A percentile compares a stretch with the other conserved stretches of the same genome.
Evolutionary conservation across 1,140 invertebrate species (phyloP).

Genomic region (Bombus waltoni): DNA sequence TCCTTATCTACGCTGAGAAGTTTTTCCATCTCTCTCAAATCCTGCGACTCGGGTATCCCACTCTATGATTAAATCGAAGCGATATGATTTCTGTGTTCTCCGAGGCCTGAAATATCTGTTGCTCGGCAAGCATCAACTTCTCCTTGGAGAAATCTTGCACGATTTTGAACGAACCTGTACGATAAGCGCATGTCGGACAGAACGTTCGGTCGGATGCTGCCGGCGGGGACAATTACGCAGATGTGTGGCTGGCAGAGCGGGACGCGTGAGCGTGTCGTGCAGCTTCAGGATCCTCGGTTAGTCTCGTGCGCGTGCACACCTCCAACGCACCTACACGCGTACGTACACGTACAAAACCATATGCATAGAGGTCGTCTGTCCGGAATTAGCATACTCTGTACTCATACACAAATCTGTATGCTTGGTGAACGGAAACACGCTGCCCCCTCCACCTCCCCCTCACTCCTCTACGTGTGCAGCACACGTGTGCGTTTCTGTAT

Average conservation of each 20-base stretch:
- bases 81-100: too few relatives aligned
- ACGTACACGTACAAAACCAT: constrained; percentile 47
- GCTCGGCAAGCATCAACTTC: background rate
- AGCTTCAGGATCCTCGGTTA: constrained; percentile 52
- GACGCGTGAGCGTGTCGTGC: constrained; percentile 74
- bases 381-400: constrained; percentile 72
- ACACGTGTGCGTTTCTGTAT: constrained; percentile 46
- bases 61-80: too few relatives aligned
- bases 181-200: constrained; percentile 61
- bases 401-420: constrained; percentile 40
- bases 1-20: too few relatives aligned
- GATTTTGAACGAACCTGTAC: constrained; percentile 64
- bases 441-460: background rate
- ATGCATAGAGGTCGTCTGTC: constrained; percentile 37
- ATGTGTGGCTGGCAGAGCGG: constrained; percentile 75
- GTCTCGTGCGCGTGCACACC: constrained; percentile 64
- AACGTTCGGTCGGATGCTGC: constrained; percentile 76
- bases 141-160: background rate
- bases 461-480: background rate
- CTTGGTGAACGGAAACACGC: constrained; percentile 53
- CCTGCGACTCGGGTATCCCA: too few relatives aligned
- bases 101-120: too few relatives aligned
- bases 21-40: too few relatives aligned
- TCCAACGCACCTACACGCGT: constrained; percentile 57
- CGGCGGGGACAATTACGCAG: constrained; percentile 83